These are phyloP conservation scores for Macrotus californicus DNA, from an alignment of 2,113 vertebrate species.

Conservation along the genomic window DNA sequence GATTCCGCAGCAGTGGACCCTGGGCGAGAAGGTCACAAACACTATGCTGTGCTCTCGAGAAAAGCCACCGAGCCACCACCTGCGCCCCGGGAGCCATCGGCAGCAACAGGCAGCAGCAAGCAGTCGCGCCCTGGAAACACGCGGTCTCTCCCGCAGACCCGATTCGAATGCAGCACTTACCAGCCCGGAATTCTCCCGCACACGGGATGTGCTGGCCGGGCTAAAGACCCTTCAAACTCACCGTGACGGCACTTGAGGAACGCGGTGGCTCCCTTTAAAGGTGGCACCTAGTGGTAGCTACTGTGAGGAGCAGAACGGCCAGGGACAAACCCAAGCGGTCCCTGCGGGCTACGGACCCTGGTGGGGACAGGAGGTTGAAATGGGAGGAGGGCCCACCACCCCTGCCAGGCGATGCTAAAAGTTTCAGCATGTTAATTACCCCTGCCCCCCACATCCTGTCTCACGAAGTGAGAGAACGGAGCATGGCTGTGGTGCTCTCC, in stretches of 20 bases:
- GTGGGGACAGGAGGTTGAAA: not conserved
- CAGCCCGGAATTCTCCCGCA: not conserved
- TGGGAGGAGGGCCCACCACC: not conserved
- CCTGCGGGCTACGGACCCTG: not conserved
- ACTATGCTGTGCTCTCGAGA: no score
- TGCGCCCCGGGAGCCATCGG: no score
- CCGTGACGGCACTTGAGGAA: not conserved
- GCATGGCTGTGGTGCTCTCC: not conserved
- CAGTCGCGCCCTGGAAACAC: no score
- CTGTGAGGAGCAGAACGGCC: not conserved
- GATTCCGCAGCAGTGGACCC: no score
- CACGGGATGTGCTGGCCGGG: not conserved
- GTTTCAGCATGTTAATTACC: not conserved
- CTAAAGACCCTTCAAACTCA: not conserved
- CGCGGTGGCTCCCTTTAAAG: not conserved
- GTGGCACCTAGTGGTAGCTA: not conserved
- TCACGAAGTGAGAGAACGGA: not conserved
- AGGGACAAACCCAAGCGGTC: not conserved
- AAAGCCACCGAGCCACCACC: no score
- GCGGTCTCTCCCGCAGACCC: no score
- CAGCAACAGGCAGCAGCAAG: no score
- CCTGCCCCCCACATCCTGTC: not conserved
- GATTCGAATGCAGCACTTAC: no score
- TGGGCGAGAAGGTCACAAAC: no score
- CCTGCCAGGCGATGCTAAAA: not conserved